Base-by-base conservation (phyloP, 2,888 invertebrate genomes). In the Pimpla rufipes region DNA sequence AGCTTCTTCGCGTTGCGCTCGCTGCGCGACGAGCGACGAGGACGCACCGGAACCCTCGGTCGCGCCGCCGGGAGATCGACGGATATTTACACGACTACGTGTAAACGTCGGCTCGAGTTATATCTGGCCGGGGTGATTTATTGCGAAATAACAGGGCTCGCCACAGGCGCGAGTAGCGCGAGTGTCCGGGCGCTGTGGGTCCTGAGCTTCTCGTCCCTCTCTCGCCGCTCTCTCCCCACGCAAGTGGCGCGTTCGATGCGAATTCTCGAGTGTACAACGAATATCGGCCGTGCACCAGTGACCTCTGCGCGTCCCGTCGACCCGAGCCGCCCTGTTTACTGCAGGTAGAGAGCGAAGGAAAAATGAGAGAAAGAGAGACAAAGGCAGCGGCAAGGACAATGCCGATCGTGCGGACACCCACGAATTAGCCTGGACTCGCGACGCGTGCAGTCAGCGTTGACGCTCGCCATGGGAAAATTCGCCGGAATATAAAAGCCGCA, bases 101-200 rank as follows among this genome's bases (percentile, higher is more conserved):
- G 85, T 83, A 81, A 82, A 85, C 85, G 81, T 86, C 83, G 77
- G 47, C 85, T 79, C 78, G 85, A 85, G 83, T 86, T 87, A 86
- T 85, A 87, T 88, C 87, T 87, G 84, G 79, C 75, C 81, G 55
- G 66, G 84, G 87, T 90, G 91, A 90, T 91, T 91, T 90, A 91
- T 90, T 86, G 87, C 87, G 85, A 89, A 91, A 88, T 91, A 90
- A 91, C 89, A 88, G 89, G 85, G 89, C 75, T 76, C 85, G n/a
- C n/a, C n/a, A n/a, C n/a, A n/a, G n/a, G n/a, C 81, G 82, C 85
- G 87, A 50, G n/a, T n/a, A n/a, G n/a, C n/a, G 50, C 45, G 77
- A 70, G 42, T 84, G 82, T 79, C 82, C 80, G 78, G 52, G 64
- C 64, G 55, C 79, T 59, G 73, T 70, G 21, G 74, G n/a, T n/a